Evolutionary conservation across 2,113 vertebrate genomes (phyloP), one percentile per base, ranked within the genome.

Genomic region (Lathamus discolor): DNA sequence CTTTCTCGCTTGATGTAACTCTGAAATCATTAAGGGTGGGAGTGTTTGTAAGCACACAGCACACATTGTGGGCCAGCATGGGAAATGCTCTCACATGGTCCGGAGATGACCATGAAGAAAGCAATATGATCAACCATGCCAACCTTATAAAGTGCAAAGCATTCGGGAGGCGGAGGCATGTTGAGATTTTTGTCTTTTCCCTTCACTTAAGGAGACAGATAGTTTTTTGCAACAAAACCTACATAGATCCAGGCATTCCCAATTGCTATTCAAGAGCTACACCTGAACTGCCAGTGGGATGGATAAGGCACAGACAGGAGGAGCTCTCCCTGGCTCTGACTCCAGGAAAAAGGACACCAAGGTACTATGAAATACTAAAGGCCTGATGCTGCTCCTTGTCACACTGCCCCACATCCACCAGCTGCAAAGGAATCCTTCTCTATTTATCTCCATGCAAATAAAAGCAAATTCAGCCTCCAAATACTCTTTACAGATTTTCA

Each of bases 81-180:
- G 14, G 49, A 76, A 66, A 82, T 63, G 33, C 15, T 75, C 67
- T 82, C 11, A 37, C 8, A 4, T 3, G 24, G 27, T 46, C 48
- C 1, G 0, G 57, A 78, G 17, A 44, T 66, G 17, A 68, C 8
- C 4, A 33, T 18, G 18, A 55, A 80, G 22, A 70, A 82, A 55
- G 35, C 9, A 72, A 39, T 24, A 11, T 0, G 0, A 61, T 70
- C 57, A 61, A 18, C 22, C 10, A 18, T 22, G 10, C 17, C 29
- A 9, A 41, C 16, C 35, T 39, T 49, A n/a, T 86, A 43, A 76
- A 15, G 8, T 24, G 37, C 19, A 76, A 83, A 83, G 8, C 14
- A 43, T 62, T 15, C 48, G 18, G 4, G n/a, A 3, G 15, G 5
- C 14, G 14, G 20, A 13, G 2, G 24, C 14, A 22, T 1, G 2